These are phyloP conservation scores for Hydrotaea cyrtoneurina DNA, from an alignment of 2,888 invertebrate genomes.

Conservation along the genomic window DNA sequence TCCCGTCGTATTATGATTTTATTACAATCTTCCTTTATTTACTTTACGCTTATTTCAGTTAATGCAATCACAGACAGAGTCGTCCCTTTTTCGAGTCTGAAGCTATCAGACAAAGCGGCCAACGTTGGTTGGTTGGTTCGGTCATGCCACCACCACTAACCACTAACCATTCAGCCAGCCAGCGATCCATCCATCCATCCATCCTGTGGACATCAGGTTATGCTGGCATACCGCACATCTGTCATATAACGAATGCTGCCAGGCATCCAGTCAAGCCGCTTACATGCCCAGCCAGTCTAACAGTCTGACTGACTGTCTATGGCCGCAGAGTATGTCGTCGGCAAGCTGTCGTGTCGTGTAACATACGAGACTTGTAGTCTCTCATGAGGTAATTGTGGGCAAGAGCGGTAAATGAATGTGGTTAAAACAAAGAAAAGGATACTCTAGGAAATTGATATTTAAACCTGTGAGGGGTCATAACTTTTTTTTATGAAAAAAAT, in stretches of 20 bases:
- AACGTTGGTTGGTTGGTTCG: neutral
- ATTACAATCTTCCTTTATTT: conserved; percentile 50
- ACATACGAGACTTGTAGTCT: conserved; percentile 25
- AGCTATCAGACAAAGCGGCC: neutral
- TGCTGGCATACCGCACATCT: conserved; percentile 17
- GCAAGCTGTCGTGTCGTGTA: neutral
- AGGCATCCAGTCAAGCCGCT: neutral
- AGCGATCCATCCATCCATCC: neutral
- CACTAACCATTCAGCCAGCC: neutral
- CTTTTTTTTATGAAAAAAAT: too few relatives aligned
- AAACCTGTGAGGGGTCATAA: neutral
- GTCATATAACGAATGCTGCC: conserved; percentile 34
- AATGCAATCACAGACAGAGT: conserved; percentile 36
- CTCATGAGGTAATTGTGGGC: neutral
- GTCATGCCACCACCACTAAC: conserved; percentile 12
- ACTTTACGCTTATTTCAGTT: conserved; percentile 58
- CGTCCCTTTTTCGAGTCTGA: neutral
- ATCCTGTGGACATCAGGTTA: conserved; percentile 20
- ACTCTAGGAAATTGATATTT: conserved; percentile 5
- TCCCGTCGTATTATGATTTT: conserved; percentile 1
- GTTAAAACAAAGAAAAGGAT: conserved; percentile 8
- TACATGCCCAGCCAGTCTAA: neutral
- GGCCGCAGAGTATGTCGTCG: neutral
- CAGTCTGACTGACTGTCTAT: conserved; percentile 26
- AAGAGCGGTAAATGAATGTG: conserved; percentile 4